These are phyloP conservation scores for Parapsyche elsis DNA, from an alignment of 1,140 invertebrate species.

Conservation along the genomic window DNA sequence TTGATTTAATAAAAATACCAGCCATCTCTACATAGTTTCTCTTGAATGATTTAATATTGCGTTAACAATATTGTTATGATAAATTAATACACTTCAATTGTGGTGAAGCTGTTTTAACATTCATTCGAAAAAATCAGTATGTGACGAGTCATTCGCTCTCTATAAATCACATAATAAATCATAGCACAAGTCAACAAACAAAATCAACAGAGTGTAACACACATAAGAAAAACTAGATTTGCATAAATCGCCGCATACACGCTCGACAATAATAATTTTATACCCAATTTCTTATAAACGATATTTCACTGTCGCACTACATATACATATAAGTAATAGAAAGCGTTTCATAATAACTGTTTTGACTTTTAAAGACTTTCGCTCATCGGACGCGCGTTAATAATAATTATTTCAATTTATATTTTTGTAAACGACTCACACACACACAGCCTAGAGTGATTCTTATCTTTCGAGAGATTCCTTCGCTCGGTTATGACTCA, in stretches of 20 bases:
- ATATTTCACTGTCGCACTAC: conserved; percentile 39
- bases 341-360: conserved; percentile 10
- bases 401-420: too few species aligned
- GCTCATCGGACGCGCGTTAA: too few species aligned
- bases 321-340: conserved; percentile 12
- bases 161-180: conserved; percentile 43
- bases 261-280: conserved; percentile 33
- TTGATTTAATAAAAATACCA: too few species aligned
- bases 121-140: neutral
- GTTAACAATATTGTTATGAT: too few species aligned
- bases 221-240: conserved; percentile 28
- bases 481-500: too few species aligned
- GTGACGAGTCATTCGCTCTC: conserved; percentile 37
- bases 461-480: too few species aligned
- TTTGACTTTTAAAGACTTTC: neutral
- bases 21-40: too few species aligned
- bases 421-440: too few species aligned
- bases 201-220: conserved; percentile 22
- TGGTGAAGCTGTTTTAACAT: conserved; percentile 13
- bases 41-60: too few species aligned
- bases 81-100: neutral
- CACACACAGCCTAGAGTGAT: too few species aligned
- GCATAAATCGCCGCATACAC: conserved; percentile 31
- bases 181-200: conserved; percentile 34
- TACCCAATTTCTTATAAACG: conserved; percentile 38